phyloP scores from a whole-genome alignment of 2,888 invertebrate genomes.

The Euplagia quadripunctaria region DNA sequence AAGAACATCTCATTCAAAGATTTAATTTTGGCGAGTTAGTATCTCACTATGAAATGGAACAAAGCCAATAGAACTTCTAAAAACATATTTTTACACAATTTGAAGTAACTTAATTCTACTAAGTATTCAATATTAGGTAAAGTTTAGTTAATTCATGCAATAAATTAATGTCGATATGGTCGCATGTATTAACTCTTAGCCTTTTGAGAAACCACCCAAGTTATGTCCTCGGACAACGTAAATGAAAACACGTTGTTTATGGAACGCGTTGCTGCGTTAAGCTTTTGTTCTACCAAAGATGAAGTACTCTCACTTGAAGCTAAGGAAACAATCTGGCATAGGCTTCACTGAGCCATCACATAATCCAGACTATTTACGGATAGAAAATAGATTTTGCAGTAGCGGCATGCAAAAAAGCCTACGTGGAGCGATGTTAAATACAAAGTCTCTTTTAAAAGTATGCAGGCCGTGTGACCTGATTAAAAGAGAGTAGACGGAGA shows the following conservation, averaged over 20 bases:
- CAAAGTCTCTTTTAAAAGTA: neutral
- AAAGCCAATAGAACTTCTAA: too few relatives aligned
- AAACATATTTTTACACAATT: too few relatives aligned
- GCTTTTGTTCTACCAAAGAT: too few relatives aligned
- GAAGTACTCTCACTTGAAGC: too few relatives aligned
- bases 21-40: neutral
- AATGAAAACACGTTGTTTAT: too few relatives aligned
- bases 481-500: too few relatives aligned
- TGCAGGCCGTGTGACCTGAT: neutral
- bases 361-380: too few relatives aligned
- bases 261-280: too few relatives aligned
- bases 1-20: neutral
- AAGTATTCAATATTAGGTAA: neutral
- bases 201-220: neutral
- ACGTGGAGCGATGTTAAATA: neutral
- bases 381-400: too few relatives aligned
- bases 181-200: neutral
- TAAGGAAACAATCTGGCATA: too few relatives aligned
- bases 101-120: neutral
- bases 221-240: neutral
- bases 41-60: neutral
- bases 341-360: too few relatives aligned
- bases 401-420: too few relatives aligned
- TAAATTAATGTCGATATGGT: neutral
- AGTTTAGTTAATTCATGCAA: neutral